Base-by-base conservation (phyloP, 1,140 invertebrate genomes). In the Drosophila asahinai region DNA sequence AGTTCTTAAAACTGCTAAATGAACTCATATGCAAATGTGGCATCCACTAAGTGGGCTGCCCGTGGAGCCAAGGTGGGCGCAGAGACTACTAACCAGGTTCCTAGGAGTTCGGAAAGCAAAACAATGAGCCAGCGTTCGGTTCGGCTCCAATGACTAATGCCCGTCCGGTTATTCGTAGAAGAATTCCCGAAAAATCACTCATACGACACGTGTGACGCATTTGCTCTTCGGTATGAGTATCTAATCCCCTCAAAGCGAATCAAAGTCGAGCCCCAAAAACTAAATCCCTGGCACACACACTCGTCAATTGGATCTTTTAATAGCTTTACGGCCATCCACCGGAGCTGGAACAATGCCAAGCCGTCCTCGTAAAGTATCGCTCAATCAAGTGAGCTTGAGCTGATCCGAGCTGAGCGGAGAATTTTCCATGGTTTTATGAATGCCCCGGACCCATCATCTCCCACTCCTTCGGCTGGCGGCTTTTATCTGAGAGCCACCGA, bases 11-110 rank as follows among this genome's bases (percentile, higher is more conserved):
- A 80, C 83, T 83, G 76, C 84, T 81, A 89, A 89, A 89, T 90
- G 86, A 89, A 89, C 86, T 89, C 86, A 89, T 89, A 89, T 89
- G 86, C 86, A 90, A 89, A 89, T 89, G 64, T 79, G 52, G 76
- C 58, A 54, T 58, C 73, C 30, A 52, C 83, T 78, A 80, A 87
- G 83, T 86, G 84, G 83, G 84, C 67, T 89, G 84, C 81, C 84
- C 59, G 78, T 63, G 61, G 64, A 59, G 63, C 65, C 52, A 49
- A 80, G 83, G 61, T 70, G 54, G 48, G 73, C 59, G 54, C 36
- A 11, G n/a, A 49, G 54, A 42, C 76, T 30, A 1, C 17, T 22
- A 43, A n/a, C 36, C 58, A 47, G 43, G n/a, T 19, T 63, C 43
- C 19, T 36, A 12, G 43, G 19, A 60, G 17, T 58, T 48, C 9